Evolutionary conservation across 2,113 vertebrate species (phyloP).

Genomic region (Colistium nudipinnis): DNA sequence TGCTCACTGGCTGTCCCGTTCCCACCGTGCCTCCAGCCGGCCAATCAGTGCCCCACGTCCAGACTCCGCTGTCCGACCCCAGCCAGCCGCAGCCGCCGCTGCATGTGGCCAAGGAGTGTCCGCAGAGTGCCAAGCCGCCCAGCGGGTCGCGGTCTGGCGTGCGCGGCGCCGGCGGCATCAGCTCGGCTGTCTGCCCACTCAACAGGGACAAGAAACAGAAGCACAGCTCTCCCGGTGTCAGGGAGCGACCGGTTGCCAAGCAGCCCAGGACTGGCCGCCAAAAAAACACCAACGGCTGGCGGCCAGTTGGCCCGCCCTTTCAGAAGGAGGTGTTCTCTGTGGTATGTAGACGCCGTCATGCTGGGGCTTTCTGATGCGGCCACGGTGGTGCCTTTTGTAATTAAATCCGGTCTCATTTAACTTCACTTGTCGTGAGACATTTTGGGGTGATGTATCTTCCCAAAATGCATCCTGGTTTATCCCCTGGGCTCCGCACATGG

Average conservation of each 20-base stretch:
- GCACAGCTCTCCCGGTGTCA: constrained; percentile 77
- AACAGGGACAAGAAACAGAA: constrained; percentile 88
- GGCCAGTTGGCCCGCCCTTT: constrained; percentile 88
- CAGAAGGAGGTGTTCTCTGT: constrained; percentile 96
- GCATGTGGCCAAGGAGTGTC: constrained; percentile 87
- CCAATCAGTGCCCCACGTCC: constrained; percentile 91
- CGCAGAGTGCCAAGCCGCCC: constrained; percentile 93
- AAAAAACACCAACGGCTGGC: constrained; percentile 95
- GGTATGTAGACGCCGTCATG: constrained; percentile 82
- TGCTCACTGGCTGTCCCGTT: constrained; percentile 94
- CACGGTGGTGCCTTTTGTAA: constrained; percentile 27
- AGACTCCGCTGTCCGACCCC: constrained; percentile 91
- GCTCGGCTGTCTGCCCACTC: constrained; percentile 83
- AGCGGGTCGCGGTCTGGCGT: constrained; percentile 91
- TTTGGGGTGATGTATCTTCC: constrained; percentile 22
- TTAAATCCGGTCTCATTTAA: constrained; percentile 33
- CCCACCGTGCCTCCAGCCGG: constrained; percentile 93
- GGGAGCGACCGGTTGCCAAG: constrained; percentile 81
- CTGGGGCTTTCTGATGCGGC: constrained; percentile 24
- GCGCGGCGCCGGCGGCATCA: constrained; percentile 70
- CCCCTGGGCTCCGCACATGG: constrained; percentile 1
- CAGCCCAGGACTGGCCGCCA: constrained; percentile 88
- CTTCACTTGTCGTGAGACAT: constrained; percentile 7
- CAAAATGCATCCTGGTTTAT: neutral
- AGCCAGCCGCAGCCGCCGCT: constrained; percentile 83